Evolutionary conservation across 2,888 invertebrate species (phyloP), one percentile per base, ranked within the genome.

Genomic region (Drosophila tanythrix): DNA sequence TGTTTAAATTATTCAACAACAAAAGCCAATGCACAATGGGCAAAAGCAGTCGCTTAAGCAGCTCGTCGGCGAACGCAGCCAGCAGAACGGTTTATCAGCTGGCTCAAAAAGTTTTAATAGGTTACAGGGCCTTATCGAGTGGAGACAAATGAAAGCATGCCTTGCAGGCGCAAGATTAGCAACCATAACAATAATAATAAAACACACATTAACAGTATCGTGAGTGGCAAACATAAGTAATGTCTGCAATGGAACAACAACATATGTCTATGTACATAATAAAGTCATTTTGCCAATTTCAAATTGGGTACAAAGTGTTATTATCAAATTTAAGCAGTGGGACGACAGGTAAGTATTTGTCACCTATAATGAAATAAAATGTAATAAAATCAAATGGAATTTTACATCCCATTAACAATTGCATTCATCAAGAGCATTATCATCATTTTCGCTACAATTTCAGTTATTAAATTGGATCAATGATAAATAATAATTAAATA

Each of bases 71-170:
- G 52, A 56, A 36, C n/a, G 13, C 53, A 57, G 31, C 48, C 25
- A 59, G 52, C 56, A 33, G 55, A 60, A 70, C 66, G 51, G 46
- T 50, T 38, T 36, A 52, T 64, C 64, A 66, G 68, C 71, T 67
- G 72, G 61, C 68, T 66, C 51, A 58, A 71, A 88, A 89, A 87
- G 74, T 87, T 88, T 89, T 85, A 88, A 87, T 88, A 81, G 89
- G 76, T 79, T 82, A 74, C 72, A 67, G 72, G 57, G 70, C 74
- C 85, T 88, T 81, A 87, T 89, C 89, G 60, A 79, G 74, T 75
- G 57, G 74, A 67, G 70, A 76, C 76, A 76, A 89, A 89, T 89
- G 82, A 75, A 79, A 73, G 75, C 72, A 70, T 75, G 81, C 70
- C 86, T 48, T 48, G 55, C 51, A 79, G 88, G 77, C 88, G 64